Evolutionary conservation across 2,888 invertebrate genomes (phyloP).

Genomic region (Netelia inedita): DNA sequence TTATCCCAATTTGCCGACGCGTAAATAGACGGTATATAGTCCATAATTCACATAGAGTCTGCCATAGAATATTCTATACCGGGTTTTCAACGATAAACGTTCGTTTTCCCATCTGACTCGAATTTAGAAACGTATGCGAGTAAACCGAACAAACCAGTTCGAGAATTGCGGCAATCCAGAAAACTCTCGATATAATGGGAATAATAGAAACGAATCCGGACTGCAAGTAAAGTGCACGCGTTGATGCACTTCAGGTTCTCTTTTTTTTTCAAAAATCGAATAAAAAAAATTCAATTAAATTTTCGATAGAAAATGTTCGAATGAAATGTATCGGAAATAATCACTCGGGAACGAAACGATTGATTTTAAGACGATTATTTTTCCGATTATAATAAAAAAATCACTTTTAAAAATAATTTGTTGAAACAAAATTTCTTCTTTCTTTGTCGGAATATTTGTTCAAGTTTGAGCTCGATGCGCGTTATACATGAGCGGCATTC

Average conservation of each 20-base stretch:
- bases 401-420: not conserved
- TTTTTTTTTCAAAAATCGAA: not conserved
- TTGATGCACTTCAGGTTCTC: not conserved
- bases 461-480: no score
- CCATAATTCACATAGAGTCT: not conserved
- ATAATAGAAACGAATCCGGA: constrained; percentile 19
- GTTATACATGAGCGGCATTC: constrained; percentile 2
- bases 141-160: not conserved
- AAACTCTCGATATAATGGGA: constrained; percentile 51
- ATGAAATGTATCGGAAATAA: no score
- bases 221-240: not conserved
- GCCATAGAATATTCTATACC: not conserved
- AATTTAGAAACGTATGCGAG: constrained; percentile 16
- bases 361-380: no score
- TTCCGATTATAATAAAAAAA: not conserved
- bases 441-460: not conserved
- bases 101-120: not conserved
- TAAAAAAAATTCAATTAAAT: not conserved
- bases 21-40: not conserved
- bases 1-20: not conserved
- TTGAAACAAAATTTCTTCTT: not conserved
- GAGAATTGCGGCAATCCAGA: constrained; percentile 20
- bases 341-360: no score
- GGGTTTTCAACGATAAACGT: not conserved
- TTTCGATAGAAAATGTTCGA: no score